Evolutionary conservation across 30 jellyfish, hydroid and myxozoan species (phyloP).

Genomic region (Chrysaora quinquecirrha): DNA sequence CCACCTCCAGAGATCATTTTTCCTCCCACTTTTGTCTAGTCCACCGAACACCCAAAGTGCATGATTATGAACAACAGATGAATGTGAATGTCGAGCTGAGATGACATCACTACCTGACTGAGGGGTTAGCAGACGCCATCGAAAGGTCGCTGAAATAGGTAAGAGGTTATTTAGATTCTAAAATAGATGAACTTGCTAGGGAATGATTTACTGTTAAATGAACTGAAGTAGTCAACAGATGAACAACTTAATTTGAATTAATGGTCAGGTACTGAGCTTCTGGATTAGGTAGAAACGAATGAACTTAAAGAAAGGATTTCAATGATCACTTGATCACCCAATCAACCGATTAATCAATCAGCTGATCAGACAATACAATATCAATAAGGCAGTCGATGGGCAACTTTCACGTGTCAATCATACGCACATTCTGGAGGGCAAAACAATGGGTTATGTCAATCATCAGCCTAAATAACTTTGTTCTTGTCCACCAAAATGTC

Average conservation of each 20-base stretch:
- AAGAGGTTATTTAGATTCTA: not conserved
- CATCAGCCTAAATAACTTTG: no score
- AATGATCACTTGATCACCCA: no score
- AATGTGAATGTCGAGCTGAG: slow-evolving; percentile 55
- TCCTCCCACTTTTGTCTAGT: slow-evolving; percentile 35
- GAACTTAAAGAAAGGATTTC: not conserved
- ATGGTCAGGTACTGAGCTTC: not conserved
- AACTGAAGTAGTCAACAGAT: no score
- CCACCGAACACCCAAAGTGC: slow-evolving; percentile 77
- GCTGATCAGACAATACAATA: no score
- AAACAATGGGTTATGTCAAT: no score
- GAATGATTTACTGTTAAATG: no score
- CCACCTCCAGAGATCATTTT: slow-evolving; percentile 74
- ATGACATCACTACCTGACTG: slow-evolving; percentile 35
- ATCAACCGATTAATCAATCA: no score
- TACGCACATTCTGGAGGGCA: no score
- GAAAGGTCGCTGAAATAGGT: slow-evolving; percentile 38
- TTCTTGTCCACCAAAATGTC: no score
- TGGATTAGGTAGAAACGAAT: not conserved
- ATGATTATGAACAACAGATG: slow-evolving; percentile 44
- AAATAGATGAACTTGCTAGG: not conserved
- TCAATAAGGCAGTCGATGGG: no score
- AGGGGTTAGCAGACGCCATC: slow-evolving; percentile 48
- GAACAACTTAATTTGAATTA: no score
- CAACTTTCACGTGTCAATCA: no score